A percentile compares a stretch with the other conserved stretches of the same genome.
Conservation (phyloP, 1,140 invertebrate genomes). For the Liolophura sinensis region DNA sequence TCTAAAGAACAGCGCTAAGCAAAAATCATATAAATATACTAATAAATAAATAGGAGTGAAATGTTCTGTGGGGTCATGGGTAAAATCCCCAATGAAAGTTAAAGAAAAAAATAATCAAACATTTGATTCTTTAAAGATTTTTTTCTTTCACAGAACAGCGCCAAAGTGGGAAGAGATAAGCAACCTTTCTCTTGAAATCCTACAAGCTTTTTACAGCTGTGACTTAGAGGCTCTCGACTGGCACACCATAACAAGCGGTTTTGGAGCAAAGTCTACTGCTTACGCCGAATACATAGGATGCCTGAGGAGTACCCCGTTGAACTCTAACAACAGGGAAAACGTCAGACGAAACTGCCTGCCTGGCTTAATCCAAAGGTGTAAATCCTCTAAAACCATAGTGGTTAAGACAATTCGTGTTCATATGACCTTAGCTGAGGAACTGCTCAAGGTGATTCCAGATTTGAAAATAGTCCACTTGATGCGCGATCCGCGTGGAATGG, state of each 20-base stretch:
- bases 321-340: not conserved
- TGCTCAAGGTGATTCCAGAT: not conserved
- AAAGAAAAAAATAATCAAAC: too few species aligned
- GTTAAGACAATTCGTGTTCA: conserved; percentile 17
- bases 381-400: conserved; percentile 1
- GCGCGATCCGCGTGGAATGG: conserved; percentile 16
- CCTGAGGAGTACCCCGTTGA: not conserved
- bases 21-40: too few species aligned
- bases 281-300: not conserved
- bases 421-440: not conserved
- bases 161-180: conserved; percentile 8
- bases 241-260: not conserved
- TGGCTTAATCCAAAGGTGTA: conserved; percentile 7
- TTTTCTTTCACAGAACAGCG: too few species aligned
- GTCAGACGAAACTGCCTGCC: conserved; percentile 2
- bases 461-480: conserved; percentile 17
- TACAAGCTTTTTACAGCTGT: not conserved
- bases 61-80: too few species aligned
- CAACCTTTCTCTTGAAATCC: not conserved
- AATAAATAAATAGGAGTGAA: too few species aligned
- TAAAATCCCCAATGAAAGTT: too few species aligned
- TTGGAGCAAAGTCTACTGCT: not conserved
- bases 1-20: too few species aligned
- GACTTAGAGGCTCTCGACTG: not conserved
- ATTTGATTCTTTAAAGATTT: too few species aligned